A percentile compares a stretch with the other conserved stretches of the same genome.
These are phyloP conservation scores for Tromatobia lineatoria DNA, from an alignment of 2,888 invertebrate genomes.

Conservation along the genomic window DNA sequence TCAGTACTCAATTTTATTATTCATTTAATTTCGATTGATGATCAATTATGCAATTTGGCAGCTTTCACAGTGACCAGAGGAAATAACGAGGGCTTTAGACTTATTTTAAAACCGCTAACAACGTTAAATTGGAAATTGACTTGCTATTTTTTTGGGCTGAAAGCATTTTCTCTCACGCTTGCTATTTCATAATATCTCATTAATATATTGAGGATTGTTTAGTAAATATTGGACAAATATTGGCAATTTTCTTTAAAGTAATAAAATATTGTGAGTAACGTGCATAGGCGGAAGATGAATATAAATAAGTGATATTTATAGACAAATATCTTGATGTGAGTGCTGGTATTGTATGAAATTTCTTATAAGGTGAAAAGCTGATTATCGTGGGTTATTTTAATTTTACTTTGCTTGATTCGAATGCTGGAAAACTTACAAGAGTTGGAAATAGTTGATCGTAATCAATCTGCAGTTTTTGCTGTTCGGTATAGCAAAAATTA, in stretches of 20 bases:
- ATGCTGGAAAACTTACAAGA: too few relatives aligned
- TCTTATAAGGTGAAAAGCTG: too few relatives aligned
- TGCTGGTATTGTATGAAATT: too few relatives aligned
- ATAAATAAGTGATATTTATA: too few relatives aligned
- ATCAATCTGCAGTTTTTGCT: too few relatives aligned
- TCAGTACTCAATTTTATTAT: neutral
- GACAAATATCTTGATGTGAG: too few relatives aligned
- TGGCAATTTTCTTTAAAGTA: neutral
- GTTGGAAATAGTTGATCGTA: too few relatives aligned
- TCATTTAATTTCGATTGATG: slow-evolving; percentile 10
- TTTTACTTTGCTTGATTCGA: too few relatives aligned
- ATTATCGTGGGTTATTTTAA: too few relatives aligned
- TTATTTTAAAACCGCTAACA: neutral
- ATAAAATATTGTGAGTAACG: too few relatives aligned
- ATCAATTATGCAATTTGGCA: slow-evolving; percentile 3
- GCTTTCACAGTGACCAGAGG: neutral
- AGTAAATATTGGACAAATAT: neutral
- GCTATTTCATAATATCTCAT: neutral
- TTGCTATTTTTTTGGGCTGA: neutral
- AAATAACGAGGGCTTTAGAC: neutral
- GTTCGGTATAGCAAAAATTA: neutral
- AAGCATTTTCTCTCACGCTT: neutral
- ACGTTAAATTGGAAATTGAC: neutral
- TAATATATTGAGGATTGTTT: neutral
- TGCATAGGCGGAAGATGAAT: too few relatives aligned